These are phyloP conservation scores for Heliconius hewitsoni DNA, from an alignment of 1,140 invertebrate species.

Conservation along the genomic window DNA sequence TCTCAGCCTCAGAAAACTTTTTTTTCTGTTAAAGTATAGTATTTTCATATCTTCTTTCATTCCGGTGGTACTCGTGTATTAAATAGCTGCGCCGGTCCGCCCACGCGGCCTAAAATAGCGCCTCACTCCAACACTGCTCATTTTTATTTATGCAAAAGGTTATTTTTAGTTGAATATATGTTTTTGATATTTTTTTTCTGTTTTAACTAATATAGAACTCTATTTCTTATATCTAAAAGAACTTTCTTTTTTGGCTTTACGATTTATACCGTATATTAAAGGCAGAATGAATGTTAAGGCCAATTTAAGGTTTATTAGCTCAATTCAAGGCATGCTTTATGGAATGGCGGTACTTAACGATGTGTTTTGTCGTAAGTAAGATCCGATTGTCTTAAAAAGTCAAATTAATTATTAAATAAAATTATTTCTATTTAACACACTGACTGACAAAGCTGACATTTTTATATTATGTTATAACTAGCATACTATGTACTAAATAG, in stretches of 20 bases:
- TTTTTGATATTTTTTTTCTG: not conserved
- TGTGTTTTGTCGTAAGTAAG: no score
- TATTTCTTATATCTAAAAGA: not conserved
- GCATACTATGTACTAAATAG: not conserved
- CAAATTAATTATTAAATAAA: no score
- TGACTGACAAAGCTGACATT: not conserved
- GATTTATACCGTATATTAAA: not conserved
- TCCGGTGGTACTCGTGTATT: not conserved
- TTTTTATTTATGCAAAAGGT: not conserved
- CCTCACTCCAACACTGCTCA: not conserved
- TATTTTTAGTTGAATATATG: conserved; percentile 6
- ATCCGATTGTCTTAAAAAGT: no score
- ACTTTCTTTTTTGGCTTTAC: not conserved
- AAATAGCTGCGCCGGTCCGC: not conserved
- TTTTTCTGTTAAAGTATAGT: not conserved
- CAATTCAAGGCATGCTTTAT: no score
- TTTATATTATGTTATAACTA: not conserved
- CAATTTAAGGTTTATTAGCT: no score
- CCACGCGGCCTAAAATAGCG: not conserved
- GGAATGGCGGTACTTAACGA: no score
- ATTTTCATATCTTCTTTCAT: not conserved
- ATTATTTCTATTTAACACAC: no score
- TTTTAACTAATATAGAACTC: not conserved
- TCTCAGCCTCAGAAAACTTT: not conserved
- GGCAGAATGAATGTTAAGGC: no score